phyloP scores from a whole-genome alignment of 2,797 vertebrate species.

The Falco berigora region DNA sequence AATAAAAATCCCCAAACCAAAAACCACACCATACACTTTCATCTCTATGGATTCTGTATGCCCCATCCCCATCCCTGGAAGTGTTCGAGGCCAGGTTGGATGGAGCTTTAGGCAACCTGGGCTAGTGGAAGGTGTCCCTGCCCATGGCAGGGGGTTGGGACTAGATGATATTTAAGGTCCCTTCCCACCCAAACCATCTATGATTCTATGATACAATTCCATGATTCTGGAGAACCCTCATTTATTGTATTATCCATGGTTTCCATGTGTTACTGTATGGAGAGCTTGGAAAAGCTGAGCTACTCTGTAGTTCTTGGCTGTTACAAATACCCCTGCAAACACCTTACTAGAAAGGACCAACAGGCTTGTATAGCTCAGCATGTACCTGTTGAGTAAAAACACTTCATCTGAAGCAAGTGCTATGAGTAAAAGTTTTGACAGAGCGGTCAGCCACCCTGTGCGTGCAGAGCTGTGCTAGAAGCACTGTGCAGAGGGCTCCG shows the following conservation, averaged over 20 bases:
- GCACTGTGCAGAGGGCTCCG: neutral
- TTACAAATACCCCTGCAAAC: neutral
- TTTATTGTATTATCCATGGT: neutral
- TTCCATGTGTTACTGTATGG: neutral
- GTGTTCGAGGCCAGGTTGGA: too few species aligned
- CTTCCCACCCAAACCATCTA: too few species aligned
- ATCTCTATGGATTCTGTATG: neutral
- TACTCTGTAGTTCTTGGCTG: neutral
- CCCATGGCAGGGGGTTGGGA: too few species aligned
- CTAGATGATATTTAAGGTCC: too few species aligned
- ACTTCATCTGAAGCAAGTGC: neutral
- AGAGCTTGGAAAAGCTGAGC: neutral
- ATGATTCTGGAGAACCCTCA: neutral
- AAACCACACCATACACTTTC: rapidly evolving
- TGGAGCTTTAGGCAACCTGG: too few species aligned
- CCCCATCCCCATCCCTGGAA: too few species aligned
- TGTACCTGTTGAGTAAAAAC: neutral
- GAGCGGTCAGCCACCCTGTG: neutral
- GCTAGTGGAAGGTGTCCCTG: too few species aligned
- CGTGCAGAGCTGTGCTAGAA: neutral
- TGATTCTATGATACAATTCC: too few species aligned
- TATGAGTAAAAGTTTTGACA: neutral
- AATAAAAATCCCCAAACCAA: too few species aligned
- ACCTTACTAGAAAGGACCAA: neutral
- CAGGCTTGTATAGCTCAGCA: neutral